Base-by-base conservation (phyloP, 2,797 vertebrate species). In the Arvicola amphibius region DNA sequence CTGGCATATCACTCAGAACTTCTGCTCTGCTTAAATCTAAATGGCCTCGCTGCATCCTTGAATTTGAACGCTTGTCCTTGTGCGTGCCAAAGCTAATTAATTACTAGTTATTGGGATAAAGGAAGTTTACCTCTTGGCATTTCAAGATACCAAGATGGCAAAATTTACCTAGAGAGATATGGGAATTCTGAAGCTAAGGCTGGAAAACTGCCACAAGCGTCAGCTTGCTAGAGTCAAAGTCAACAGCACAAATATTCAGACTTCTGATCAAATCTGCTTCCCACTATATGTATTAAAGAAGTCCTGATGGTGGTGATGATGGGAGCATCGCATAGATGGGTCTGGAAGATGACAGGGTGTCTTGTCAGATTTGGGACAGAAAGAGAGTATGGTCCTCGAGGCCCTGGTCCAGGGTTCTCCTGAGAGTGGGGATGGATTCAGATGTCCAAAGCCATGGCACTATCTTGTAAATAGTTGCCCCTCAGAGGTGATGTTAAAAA, bases 121-220 rank as follows among this genome's bases (percentile, higher is more conserved):
- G 76, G 79, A 61, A 61, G 37, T 77, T 87, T 92, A 85, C 48
- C 87, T n/a, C 17, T 69, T 79, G 53, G 27, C 56, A 61, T 92
- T 95, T 94, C 83, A 67, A 95, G 92, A 95, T 95, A 71, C 11
- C 1, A 76, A 13, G 51, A 59, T 87, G 63, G 53, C 76, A 77
- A 29, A 74, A 87, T 37, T 94, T 94, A 84, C 19, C 84, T 69
- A 67, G 80, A 53, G 51, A 96, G 63, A 88, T 7, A 25, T 76
- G 61, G 34, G 71, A 43, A 88, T 88, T 88, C 37, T 25, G 29
- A 76, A 73, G 27, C 51, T 74, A 71, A 59, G 51, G 34, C 34
- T 87, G 23, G 69, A 43, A 51, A 11, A 43, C 25, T 59, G 27
- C 85, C 27, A 40, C 19, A 74, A n/a, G 27, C 37, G 12, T 29